Percentiles rank a stretch among this genome's conserved stretches.
These are phyloP conservation scores for Bhutanitis thaidina DNA, from an alignment of 2,888 invertebrate genomes.

Conservation along the genomic window DNA sequence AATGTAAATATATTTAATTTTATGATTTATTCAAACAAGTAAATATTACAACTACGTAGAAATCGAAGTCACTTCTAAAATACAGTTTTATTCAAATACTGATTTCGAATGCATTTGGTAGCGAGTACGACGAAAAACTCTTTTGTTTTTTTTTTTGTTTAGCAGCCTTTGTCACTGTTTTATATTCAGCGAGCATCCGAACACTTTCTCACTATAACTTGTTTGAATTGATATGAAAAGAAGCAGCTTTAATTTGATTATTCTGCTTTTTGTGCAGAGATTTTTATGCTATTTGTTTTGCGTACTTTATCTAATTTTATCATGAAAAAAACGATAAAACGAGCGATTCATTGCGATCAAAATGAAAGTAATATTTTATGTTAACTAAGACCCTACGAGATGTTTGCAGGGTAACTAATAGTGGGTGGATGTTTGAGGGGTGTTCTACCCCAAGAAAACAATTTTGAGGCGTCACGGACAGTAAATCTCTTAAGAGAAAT, in stretches of 20 bases:
- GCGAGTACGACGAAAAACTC: background rate
- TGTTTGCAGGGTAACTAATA: slow-evolving; percentile 2
- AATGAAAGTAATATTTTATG: background rate
- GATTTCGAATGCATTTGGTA: slow-evolving; percentile 9
- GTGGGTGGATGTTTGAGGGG: slow-evolving; percentile 5
- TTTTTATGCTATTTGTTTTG: background rate
- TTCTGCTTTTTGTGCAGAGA: background rate
- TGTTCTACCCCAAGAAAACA: slow-evolving; percentile 9
- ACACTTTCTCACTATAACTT: slow-evolving; percentile 15
- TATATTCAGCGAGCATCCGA: slow-evolving; percentile 10
- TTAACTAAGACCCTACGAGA: background rate
- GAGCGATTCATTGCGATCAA: background rate
- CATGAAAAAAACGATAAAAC: background rate
- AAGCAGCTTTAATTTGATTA: background rate
- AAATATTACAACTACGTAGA: no score
- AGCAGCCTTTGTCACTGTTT: slow-evolving; percentile 8
- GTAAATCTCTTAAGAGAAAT: slow-evolving; percentile 16
- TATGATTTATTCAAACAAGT: no score
- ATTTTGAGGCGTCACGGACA: slow-evolving; percentile 13
- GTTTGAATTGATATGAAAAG: slow-evolving; percentile 12
- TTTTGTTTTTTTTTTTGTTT: slow-evolving; percentile 8
- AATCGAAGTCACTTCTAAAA: background rate
- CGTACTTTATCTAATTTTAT: background rate
- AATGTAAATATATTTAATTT: no score
- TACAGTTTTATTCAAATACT: slow-evolving; percentile 1